Evolutionary conservation across 2,113 vertebrate species (phyloP), one percentile per base, ranked within the genome.

Genomic region (Piaya cayana): DNA sequence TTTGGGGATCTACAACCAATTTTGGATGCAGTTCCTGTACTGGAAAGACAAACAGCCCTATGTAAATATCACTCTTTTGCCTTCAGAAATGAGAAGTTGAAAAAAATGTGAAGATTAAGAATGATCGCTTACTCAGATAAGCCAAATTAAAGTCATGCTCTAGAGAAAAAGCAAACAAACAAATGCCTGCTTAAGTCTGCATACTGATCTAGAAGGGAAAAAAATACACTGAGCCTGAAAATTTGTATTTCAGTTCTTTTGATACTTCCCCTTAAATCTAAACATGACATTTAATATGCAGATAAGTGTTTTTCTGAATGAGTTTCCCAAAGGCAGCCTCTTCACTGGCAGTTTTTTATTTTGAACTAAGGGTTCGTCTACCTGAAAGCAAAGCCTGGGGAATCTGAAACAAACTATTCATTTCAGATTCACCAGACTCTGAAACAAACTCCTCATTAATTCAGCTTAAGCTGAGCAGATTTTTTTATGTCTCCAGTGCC

Each of bases 391-490:
- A 93, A 45, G 47, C 37, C 71, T 67, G 37, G 9, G 78, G 70
- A 88, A 77, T 23, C 43, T 49, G 74, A 88, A 93, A 42, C 22
- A 71, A 90, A 78, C 21, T 18, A 85, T 58, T 68, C 53, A 78
- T 94, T 93, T 87, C 78, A 69, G 50, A 90, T 65, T 72, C 59
- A 80, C 68, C 32, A 6, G 3, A 93, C 91, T 26, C 64, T 63
- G 55, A 92, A 91, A 37, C 30, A 81, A 90, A 89, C 12, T 60
- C 82, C 58, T 85, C 75, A 93, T 95, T 95, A 95, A 93, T 76
- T 96, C 94, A 81, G 37, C 83, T 90, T 39, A 91, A 79, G 32
- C 60, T 45, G 49, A 95, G 91, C 58, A 88, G 83, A 71, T 45
- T 22, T 87, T 87, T 87, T 90, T 52, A 36, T 19, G n/a, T 68